A percentile compares a stretch with the other conserved stretches of the same genome.
Evolutionary conservation across 2,113 vertebrate species (phyloP).

Genomic region (Percopsis transmontana): DNA sequence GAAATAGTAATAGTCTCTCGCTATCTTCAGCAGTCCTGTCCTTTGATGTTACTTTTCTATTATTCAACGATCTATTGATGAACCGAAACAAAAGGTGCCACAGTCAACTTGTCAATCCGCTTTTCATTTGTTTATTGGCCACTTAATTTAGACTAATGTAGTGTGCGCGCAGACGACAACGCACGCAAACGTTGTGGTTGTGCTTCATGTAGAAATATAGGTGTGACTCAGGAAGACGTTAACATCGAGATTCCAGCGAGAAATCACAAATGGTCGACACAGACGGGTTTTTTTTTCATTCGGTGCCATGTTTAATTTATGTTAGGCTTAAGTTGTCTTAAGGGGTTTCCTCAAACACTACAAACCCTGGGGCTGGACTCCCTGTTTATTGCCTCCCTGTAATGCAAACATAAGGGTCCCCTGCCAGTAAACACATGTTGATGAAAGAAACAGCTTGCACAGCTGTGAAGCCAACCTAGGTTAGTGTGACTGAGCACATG

Average conservation of each 20-base stretch:
- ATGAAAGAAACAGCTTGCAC: constrained; percentile 79
- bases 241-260: constrained; percentile 11
- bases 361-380: constrained; percentile 62
- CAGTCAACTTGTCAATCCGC: constrained; percentile 69
- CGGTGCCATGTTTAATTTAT: constrained; percentile 53
- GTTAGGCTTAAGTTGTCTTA: constrained; percentile 48
- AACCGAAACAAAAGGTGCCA: constrained; percentile 66
- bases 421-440: constrained; percentile 78
- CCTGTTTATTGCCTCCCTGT: constrained; percentile 75
- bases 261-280: constrained; percentile 1
- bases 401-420: constrained; percentile 77
- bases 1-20: no score
- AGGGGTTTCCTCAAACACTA: constrained; percentile 51
- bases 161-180: constrained; percentile 26
- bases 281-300: constrained; percentile 47
- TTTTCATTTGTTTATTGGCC: constrained; percentile 44
- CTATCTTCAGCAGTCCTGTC: constrained; percentile 49
- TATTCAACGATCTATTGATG: constrained; percentile 75
- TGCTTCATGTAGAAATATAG: no score
- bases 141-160: constrained; percentile 41
- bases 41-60: constrained; percentile 72
- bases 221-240: no score
- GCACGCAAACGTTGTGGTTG: neutral
- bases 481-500: constrained; percentile 67
- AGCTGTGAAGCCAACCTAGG: constrained; percentile 72